Conservation (phyloP, 2,888 invertebrate genomes). For the Phyto melanocephala region DNA sequence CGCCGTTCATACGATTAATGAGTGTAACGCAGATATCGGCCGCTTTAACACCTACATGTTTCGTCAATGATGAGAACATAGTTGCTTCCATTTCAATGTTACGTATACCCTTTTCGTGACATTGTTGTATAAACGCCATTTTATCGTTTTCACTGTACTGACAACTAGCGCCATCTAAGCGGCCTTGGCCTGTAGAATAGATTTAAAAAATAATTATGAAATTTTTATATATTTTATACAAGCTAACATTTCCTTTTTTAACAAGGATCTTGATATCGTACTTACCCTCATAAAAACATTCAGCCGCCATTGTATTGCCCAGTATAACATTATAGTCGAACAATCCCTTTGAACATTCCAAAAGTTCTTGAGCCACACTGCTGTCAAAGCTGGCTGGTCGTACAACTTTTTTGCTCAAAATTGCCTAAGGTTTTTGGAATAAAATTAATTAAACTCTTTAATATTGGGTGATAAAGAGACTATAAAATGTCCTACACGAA, state of each 20-base stretch:
- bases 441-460: background rate
- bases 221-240: no score
- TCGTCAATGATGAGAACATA: conserved; percentile 85
- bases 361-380: conserved; percentile 80
- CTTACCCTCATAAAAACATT: conserved; percentile 89
- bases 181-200: conserved; percentile 83
- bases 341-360: conserved; percentile 69
- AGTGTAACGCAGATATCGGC: conserved; percentile 87
- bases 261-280: no score
- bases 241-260: no score
- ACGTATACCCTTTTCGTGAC: conserved; percentile 81
- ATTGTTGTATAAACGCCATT: conserved; percentile 81
- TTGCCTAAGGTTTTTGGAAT: conserved; percentile 81
- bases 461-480: no score
- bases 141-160: conserved; percentile 84
- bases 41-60: conserved; percentile 83
- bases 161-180: conserved; percentile 88
- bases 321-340: conserved; percentile 76
- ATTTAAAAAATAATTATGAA: no score
- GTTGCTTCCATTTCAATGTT: conserved; percentile 91
- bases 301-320: conserved; percentile 87
- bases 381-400: conserved; percentile 90
- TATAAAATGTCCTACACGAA: no score
- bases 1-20: conserved; percentile 84
- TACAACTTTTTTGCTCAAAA: conserved; percentile 88